phyloP scores from a whole-genome alignment of 2,888 invertebrate genomes.

The Hipparchia semele region DNA sequence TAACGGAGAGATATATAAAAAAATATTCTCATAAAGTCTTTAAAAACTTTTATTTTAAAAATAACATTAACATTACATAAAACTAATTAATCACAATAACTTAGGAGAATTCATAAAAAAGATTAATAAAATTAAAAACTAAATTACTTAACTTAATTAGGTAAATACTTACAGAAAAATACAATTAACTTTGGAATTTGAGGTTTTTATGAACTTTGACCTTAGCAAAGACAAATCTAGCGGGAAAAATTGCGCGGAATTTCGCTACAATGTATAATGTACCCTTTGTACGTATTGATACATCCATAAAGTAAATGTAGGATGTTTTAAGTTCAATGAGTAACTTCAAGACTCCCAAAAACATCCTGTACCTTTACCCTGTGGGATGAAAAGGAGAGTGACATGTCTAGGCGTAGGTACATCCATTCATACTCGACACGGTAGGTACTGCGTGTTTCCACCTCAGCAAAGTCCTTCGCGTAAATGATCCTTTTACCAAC shows the following conservation, averaged over 20 bases:
- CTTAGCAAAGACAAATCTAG: not conserved
- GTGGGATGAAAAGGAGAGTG: no score
- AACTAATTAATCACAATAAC: slow-evolving; percentile 63
- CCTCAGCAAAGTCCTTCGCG: no score
- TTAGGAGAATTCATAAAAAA: slow-evolving; percentile 40
- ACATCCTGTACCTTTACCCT: no score
- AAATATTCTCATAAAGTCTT: slow-evolving; percentile 22
- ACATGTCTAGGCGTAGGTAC: no score
- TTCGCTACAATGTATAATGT: not conserved
- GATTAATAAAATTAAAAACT: slow-evolving; percentile 35
- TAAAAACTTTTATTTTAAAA: slow-evolving; percentile 51
- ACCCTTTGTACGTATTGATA: no score
- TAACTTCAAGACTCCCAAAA: no score
- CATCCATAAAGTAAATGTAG: no score
- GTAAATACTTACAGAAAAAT: slow-evolving; percentile 40
- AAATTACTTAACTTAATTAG: slow-evolving; percentile 15
- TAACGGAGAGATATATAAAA: not conserved
- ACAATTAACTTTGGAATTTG: slow-evolving; percentile 62
- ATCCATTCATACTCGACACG: no score
- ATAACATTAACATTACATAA: slow-evolving; percentile 49
- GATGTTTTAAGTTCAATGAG: no score
- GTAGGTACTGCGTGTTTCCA: no score
- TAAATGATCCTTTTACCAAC: not conserved
- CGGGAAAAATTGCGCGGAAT: not conserved
- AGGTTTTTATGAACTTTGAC: slow-evolving; percentile 39